Conservation (phyloP, 2,888 invertebrate species). For the Hyppa rectilinea region DNA sequence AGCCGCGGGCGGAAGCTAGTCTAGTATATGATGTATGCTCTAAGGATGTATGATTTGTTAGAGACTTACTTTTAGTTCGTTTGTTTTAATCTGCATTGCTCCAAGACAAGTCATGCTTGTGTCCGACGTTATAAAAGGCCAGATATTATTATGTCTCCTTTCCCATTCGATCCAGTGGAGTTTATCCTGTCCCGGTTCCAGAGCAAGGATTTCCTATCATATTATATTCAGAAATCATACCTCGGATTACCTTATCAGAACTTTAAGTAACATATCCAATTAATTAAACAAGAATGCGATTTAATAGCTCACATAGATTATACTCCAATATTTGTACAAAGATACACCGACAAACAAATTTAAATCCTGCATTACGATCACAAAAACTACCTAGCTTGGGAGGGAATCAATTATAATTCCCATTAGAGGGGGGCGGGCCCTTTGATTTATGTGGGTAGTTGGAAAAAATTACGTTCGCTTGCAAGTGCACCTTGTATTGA, state of each 20-base stretch:
- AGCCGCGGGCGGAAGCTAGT: too few species aligned
- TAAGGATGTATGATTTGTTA: too few species aligned
- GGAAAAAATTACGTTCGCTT: slow-evolving; percentile 65
- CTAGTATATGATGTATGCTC: too few species aligned
- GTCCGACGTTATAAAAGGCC: background rate
- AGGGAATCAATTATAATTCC: slow-evolving; percentile 83
- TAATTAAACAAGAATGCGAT: slow-evolving; percentile 52
- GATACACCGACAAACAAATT: slow-evolving; percentile 62
- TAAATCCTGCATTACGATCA: slow-evolving; percentile 68
- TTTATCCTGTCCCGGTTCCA: background rate
- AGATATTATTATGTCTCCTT: background rate
- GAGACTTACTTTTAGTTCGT: background rate
- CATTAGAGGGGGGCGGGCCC: slow-evolving; percentile 80
- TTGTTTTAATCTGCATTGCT: background rate
- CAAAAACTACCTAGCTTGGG: slow-evolving; percentile 70
- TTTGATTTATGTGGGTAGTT: slow-evolving; percentile 73
- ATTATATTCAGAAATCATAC: background rate
- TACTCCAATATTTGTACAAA: slow-evolving; percentile 58
- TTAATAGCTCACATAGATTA: slow-evolving; percentile 52
- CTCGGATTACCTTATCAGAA: background rate
- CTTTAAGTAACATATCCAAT: slow-evolving; percentile 22
- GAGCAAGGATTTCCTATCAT: background rate
- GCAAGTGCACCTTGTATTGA: slow-evolving; percentile 71
- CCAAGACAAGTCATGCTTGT: background rate
- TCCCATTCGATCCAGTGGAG: background rate